phyloP scores from a whole-genome alignment of 2,113 vertebrate genomes.

The Pyrgilauda ruficollis region DNA sequence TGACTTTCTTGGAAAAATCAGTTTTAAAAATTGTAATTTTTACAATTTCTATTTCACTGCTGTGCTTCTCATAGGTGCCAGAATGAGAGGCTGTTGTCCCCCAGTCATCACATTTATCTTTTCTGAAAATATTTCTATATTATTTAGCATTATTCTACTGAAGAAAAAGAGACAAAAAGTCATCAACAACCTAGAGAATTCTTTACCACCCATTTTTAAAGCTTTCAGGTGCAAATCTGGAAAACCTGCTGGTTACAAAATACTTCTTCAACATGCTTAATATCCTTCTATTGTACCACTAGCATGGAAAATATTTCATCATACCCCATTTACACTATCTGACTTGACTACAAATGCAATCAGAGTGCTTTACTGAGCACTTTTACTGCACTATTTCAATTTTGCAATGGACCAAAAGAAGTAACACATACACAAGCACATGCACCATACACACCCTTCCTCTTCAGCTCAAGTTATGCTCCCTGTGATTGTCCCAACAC shows the following conservation, averaged over 20 bases:
- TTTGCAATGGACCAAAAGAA: not conserved
- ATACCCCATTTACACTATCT: not conserved
- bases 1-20: not conserved
- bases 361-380: not conserved
- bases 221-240: not conserved
- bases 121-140: not conserved
- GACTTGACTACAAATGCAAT: not conserved
- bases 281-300: not conserved
- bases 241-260: not conserved
- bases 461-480: not conserved
- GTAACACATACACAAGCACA: rapidly evolving
- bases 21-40: not conserved
- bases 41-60: not conserved
- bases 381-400: not conserved
- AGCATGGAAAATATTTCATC: not conserved
- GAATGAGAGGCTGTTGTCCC: not conserved
- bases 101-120: not conserved
- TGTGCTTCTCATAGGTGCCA: not conserved
- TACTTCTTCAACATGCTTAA: not conserved
- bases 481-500: not conserved
- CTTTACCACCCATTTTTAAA: not conserved
- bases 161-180: not conserved
- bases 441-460: not conserved
- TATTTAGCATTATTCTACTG: not conserved
- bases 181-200: not conserved